A percentile compares a stretch with the other conserved stretches of the same genome.
Conservation (phyloP, 2,888 invertebrate genomes). For the Tortricodes alternella region DNA sequence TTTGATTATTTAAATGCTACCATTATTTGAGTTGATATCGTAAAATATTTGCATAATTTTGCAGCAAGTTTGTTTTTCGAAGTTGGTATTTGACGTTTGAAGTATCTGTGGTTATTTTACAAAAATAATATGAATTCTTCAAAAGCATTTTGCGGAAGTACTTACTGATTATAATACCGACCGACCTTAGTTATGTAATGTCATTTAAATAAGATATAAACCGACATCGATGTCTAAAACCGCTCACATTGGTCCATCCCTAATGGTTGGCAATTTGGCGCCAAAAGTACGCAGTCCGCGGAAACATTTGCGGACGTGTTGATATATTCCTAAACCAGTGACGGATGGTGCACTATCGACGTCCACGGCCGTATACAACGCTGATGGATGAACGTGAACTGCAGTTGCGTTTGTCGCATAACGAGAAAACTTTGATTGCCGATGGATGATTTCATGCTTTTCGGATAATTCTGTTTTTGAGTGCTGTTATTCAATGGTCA, state of each 20-base stretch:
- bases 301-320: not conserved
- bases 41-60: constrained; percentile 23
- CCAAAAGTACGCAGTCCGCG: not conserved
- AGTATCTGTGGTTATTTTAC: not conserved
- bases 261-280: not conserved
- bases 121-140: no score
- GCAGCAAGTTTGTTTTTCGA: not conserved
- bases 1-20: constrained; percentile 21
- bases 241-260: no score
- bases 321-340: not conserved
- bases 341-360: not conserved
- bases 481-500: not conserved
- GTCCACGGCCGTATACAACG: not conserved
- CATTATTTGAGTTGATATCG: constrained; percentile 19
- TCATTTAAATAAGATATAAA: not conserved
- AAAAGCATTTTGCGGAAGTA: no score
- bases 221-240: no score
- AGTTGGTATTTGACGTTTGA: not conserved
- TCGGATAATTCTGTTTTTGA: not conserved
- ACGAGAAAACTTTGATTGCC: not conserved
- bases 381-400: constrained; percentile 1
- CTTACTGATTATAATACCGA: not conserved
- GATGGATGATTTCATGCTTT: not conserved
- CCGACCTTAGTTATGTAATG: not conserved
- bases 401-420: not conserved